Conservation (phyloP, 2,113 vertebrate species). For the Psammodynastes pulverulentus region DNA sequence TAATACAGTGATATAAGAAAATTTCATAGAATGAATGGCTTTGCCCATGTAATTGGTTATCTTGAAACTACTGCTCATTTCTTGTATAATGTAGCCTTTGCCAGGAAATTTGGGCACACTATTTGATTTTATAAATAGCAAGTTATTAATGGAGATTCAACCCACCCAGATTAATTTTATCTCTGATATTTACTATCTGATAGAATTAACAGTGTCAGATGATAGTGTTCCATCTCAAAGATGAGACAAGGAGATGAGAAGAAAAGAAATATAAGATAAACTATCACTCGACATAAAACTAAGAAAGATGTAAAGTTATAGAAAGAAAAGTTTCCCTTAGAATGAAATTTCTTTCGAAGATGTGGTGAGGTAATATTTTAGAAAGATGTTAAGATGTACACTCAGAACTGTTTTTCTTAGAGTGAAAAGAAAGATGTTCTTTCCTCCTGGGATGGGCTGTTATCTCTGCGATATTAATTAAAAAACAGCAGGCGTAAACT, state of each 20-base stretch:
- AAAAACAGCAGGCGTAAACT: neutral
- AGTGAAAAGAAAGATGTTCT: neutral
- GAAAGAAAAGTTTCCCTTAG: neutral
- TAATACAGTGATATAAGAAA: neutral
- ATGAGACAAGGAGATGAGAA: neutral
- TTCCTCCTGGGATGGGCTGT: neutral
- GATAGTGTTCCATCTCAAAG: neutral
- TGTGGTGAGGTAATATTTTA: conserved; percentile 46
- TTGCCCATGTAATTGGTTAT: neutral
- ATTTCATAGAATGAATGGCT: too few species aligned
- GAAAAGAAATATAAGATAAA: conserved; percentile 60
- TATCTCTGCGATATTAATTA: neutral
- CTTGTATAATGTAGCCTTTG: neutral
- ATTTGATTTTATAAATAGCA: neutral
- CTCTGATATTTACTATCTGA: neutral
- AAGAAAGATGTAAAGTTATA: conserved; percentile 57
- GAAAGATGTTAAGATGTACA: neutral
- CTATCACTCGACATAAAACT: conserved; percentile 57
- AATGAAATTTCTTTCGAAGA: conserved; percentile 16
- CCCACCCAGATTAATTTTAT: neutral
- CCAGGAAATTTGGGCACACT: neutral
- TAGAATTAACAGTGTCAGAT: neutral
- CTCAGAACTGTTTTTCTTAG: neutral
- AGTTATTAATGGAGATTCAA: neutral
- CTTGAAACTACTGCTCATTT: neutral